Percentiles rank a stretch among this genome's conserved stretches.
phyloP scores from a whole-genome alignment of 1,140 invertebrate genomes.

The Prorops nasuta region DNA sequence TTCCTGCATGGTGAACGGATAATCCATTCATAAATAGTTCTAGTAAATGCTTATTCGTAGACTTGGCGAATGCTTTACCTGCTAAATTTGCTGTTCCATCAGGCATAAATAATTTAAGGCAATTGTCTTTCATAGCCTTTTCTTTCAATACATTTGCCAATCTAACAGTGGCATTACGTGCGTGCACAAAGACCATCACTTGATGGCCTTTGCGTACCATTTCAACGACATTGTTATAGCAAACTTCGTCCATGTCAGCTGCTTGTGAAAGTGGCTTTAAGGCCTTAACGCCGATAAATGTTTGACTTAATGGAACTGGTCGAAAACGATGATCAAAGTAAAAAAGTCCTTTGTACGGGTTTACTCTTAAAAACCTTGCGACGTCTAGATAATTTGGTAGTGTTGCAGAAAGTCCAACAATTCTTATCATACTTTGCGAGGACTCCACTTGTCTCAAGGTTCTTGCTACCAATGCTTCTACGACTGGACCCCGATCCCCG shows the following conservation, averaged over 20 bases:
- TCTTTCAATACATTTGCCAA: conserved; percentile 81
- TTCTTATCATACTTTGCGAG: conserved; percentile 94
- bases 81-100: conserved; percentile 62
- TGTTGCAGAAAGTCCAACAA: conserved; percentile 97
- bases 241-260: conserved; percentile 87
- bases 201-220: conserved; percentile 90
- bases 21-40: conserved; percentile 88
- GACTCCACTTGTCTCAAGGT: conserved; percentile 93
- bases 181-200: conserved; percentile 99
- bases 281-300: conserved; percentile 89
- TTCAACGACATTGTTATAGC: conserved; percentile 89
- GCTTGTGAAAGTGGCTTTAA: conserved; percentile 74
- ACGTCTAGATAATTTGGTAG: conserved; percentile 98
- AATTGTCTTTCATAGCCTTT: conserved; percentile 70
- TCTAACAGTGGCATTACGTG: conserved; percentile 89
- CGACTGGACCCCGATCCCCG: conserved; percentile 95
- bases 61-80: conserved; percentile 66
- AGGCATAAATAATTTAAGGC: conserved; percentile 69
- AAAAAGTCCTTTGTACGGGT: conserved; percentile 90
- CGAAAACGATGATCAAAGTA: conserved; percentile 97
- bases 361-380: conserved; percentile 90
- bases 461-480: conserved; percentile 94
- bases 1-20: conserved; percentile 95
- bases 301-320: conserved; percentile 91
- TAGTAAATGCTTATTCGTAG: conserved; percentile 72